These are phyloP conservation scores for Dolichoris vasculosae DNA, from an alignment of 1,140 invertebrate species.

Conservation along the genomic window DNA sequence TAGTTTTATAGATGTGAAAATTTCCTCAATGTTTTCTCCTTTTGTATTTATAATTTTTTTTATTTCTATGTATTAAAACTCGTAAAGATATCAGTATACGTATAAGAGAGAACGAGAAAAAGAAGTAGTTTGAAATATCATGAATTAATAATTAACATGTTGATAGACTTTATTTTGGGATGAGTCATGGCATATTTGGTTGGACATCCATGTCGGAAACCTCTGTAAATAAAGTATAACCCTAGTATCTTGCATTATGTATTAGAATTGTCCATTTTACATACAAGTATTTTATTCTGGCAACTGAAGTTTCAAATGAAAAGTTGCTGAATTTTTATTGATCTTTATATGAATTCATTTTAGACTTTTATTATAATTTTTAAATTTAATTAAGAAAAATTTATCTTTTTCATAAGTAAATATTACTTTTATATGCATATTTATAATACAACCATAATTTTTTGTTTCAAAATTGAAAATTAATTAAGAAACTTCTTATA, in stretches of 20 bases:
- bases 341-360: too few species aligned
- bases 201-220: background rate
- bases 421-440: too few species aligned
- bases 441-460: too few species aligned
- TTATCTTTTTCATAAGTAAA: too few species aligned
- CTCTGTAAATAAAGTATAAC: background rate
- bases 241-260: background rate
- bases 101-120: background rate
- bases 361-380: too few species aligned
- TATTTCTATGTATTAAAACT: slow-evolving; percentile 13
- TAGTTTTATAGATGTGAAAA: slow-evolving; percentile 57
- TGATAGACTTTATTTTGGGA: slow-evolving; percentile 11
- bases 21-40: slow-evolving; percentile 28
- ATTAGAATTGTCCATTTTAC: too few species aligned
- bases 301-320: too few species aligned
- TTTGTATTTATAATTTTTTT: slow-evolving; percentile 18
- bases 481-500: too few species aligned
- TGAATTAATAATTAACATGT: slow-evolving; percentile 37
- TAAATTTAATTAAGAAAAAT: too few species aligned
- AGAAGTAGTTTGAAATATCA: background rate
- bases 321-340: too few species aligned
- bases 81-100: background rate
- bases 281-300: too few species aligned
- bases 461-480: too few species aligned
- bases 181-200: background rate